These are phyloP conservation scores for Samia ricini DNA, from an alignment of 1,140 invertebrate genomes.

Conservation along the genomic window DNA sequence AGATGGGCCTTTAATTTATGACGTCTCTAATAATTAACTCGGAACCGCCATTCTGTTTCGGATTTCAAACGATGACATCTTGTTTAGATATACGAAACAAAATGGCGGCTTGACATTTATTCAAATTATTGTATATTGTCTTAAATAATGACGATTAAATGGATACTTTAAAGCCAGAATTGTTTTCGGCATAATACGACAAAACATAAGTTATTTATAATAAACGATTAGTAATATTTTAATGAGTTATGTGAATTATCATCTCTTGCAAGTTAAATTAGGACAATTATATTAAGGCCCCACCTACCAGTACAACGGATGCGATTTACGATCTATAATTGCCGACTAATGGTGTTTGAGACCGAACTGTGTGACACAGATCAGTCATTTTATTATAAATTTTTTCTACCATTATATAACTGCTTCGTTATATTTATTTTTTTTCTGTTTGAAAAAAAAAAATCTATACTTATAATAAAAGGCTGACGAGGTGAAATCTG, in stretches of 20 bases:
- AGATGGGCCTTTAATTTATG: too few species aligned
- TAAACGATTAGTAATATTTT: background rate
- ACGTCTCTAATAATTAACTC: too few species aligned
- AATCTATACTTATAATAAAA: too few species aligned
- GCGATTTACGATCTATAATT: background rate
- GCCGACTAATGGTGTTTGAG: background rate
- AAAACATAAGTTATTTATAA: background rate
- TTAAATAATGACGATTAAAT: too few species aligned
- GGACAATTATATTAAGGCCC: slow-evolving; percentile 9
- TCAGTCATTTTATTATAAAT: background rate
- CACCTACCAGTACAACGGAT: slow-evolving; percentile 37
- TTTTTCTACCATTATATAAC: too few species aligned
- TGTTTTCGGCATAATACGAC: background rate
- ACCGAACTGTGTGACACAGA: slow-evolving; percentile 30
- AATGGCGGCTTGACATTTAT: background rate
- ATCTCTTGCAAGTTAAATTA: background rate
- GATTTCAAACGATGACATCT: background rate
- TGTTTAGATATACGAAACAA: too few species aligned
- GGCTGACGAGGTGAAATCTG: too few species aligned
- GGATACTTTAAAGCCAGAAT: background rate
- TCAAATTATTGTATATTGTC: background rate
- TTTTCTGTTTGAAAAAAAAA: too few species aligned
- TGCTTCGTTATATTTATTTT: too few species aligned
- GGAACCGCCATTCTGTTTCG: too few species aligned
- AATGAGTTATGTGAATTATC: background rate